A percentile compares a stretch with the other conserved stretches of the same genome.
Evolutionary conservation across 2,888 invertebrate species (phyloP).

Genomic region (Strigamia transsilvanica): DNA sequence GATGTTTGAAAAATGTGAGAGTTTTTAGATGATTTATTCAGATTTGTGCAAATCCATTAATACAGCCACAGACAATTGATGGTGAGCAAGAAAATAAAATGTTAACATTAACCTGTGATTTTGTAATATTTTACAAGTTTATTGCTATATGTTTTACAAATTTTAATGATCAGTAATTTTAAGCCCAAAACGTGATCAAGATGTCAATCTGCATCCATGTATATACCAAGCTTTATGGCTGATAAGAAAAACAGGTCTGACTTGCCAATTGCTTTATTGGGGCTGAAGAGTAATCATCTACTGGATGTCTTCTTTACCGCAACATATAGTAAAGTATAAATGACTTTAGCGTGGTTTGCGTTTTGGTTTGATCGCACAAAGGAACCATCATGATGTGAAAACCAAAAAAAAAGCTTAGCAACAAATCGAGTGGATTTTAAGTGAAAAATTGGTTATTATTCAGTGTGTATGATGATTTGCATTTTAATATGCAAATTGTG

Average conservation of each 20-base stretch:
- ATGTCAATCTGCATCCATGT: conserved; percentile 13
- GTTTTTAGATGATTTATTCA: no score
- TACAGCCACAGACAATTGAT: neutral
- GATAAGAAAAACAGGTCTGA: conserved; percentile 30
- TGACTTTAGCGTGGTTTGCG: neutral
- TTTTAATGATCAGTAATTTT: conserved; percentile 25
- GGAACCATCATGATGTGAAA: neutral
- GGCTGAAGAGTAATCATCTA: conserved; percentile 26
- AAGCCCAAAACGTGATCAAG: conserved; percentile 18
- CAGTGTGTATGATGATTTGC: neutral
- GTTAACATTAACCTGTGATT: neutral
- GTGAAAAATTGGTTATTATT: neutral
- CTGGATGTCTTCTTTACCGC: conserved; percentile 13
- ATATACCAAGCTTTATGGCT: neutral
- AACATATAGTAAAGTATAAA: neutral
- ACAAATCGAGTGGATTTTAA: neutral
- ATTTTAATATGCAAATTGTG: conserved; percentile 9
- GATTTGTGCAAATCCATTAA: no score
- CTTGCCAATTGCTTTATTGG: conserved; percentile 28
- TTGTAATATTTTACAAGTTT: conserved; percentile 5
- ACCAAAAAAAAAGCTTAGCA: neutral
- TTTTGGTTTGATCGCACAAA: neutral
- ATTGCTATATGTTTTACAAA: conserved; percentile 7
- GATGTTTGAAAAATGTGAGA: no score
- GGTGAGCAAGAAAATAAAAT: neutral